Conservation (phyloP, 2,888 invertebrate genomes). For the Hoplodrina blanda region DNA sequence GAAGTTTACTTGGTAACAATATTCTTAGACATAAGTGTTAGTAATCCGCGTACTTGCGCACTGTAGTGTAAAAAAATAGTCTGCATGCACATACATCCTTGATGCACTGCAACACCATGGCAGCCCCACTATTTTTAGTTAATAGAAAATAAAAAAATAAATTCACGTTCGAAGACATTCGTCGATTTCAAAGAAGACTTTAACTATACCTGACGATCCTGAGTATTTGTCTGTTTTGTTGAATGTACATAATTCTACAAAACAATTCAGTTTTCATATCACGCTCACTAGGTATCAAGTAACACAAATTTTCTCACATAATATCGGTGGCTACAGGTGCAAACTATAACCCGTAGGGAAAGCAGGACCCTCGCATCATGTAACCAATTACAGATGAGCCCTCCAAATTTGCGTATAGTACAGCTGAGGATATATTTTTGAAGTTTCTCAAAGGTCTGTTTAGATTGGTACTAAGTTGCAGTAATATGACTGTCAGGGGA, state of each 20-base stretch:
- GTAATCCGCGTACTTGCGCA: too few species aligned
- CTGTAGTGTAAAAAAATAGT: too few species aligned
- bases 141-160: too few species aligned
- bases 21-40: too few species aligned
- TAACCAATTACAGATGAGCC: conserved; percentile 75
- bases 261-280: conserved; percentile 44
- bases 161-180: too few species aligned
- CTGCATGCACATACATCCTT: too few species aligned
- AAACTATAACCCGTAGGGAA: conserved; percentile 84
- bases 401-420: conserved; percentile 66
- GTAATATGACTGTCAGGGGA: conserved; percentile 86
- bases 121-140: too few species aligned
- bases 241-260: background rate
- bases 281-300: conserved; percentile 69
- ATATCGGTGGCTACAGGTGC: conserved; percentile 87
- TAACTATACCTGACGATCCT: too few species aligned
- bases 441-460: conserved; percentile 70
- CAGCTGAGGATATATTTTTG: conserved; percentile 31
- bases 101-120: too few species aligned
- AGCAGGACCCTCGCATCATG: conserved; percentile 81
- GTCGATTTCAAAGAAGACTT: too few species aligned
- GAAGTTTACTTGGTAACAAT: too few species aligned
- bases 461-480: conserved; percentile 80
- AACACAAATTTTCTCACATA: conserved; percentile 85
- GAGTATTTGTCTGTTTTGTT: too few species aligned